Evolutionary conservation across 2,113 vertebrate species (phyloP), one percentile per base, ranked within the genome.

Genomic region (Zapus hudsonius): DNA sequence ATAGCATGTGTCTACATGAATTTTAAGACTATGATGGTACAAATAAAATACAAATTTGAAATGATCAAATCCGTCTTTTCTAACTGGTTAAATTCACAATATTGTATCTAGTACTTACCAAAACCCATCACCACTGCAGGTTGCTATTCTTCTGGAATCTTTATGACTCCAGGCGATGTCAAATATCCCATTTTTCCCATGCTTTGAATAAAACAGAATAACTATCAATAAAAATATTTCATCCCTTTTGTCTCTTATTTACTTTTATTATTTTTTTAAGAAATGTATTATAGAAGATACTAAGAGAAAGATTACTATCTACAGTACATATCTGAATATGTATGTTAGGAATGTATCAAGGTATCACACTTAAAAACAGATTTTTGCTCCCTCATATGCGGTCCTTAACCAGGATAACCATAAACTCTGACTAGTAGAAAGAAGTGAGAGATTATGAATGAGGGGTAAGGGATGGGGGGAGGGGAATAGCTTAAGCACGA

Each of bases 101-200:
- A 78, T 36, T 25, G 73, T 36, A 20, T 42, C 36, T 17, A 88
- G 38, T 11, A 98, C 98, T 99, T 91, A 99, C 99, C 99, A 99
- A 97, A 99, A 99, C 85, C 99, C 99, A 89, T 99, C 99, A 73
- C 98, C 97, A 94, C 99, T 99, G 97, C 99, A 99, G 15, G 99
- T 99, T 76, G 99, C 99, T 95, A 99, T 99, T 96, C 99, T 98
- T 98, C 99, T 99, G n/a, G 99, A 99, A 97, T 99, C 99, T 98
- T 99, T 99, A 96, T 99, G 99, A 98, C 99, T 99, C 99, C 99
- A 99, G 36, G 99, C 99, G 97, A 99, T 99, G 96, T 99, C 99
- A 98, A 99, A 99, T 96, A 99, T 99, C 83, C 99, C 99, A 96
- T 98, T 99, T 96, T 99, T 99, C 91, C 99, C 99, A 93, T 99